Evolutionary conservation across 2,888 invertebrate genomes (phyloP), one percentile per base, ranked within the genome.

Genomic region (Zaprionus lineosus): DNA sequence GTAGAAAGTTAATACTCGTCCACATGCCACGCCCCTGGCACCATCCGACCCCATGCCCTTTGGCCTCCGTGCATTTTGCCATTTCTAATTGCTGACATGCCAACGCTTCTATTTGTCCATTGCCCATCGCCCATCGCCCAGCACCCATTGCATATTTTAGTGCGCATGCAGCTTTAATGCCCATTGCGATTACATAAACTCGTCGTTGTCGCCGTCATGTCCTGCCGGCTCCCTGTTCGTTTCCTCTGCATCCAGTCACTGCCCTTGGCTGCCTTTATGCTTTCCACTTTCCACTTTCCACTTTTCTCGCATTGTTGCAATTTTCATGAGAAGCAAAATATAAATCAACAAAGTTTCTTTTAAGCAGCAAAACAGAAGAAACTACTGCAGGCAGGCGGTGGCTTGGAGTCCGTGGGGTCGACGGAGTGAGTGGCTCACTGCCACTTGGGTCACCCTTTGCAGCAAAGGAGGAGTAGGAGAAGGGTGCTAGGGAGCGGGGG

Each of bases 81-180:
- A 59, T 41, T 58, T 56, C 41, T 53, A 65, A 52, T 59, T 58
- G 52, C 60, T 55, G 61, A 48, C 74, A 58, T 63, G 70, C 58
- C 52, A 55, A 16, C 26, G 31, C 29, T 43, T 55, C 59, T 34
- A 52, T 62, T 48, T 29, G 43, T 40, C 50, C 34, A n/a, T 14
- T 39, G 8, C 16, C 29, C 24, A 4, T 46, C 5, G 15, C 24
- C 31, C 36, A 4, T 9, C 18, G 16, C 7, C 8, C 14, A 43
- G 21, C 8, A 55, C 28, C 74, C 60, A 46, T 71, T 78, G 79
- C 75, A 64, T 74, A 82, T 61, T 81, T 78, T 65, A 62, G 79
- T 71, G 83, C 62, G 67, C 83, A 69, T 83, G 81, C 76, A 78
- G 72, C 58, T 83, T 83, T 79, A 83, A 78, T 78, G 73, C 61